These are phyloP conservation scores for Microcebus ravelobensis DNA, from an alignment of 2,113 vertebrate species.

Conservation along the genomic window DNA sequence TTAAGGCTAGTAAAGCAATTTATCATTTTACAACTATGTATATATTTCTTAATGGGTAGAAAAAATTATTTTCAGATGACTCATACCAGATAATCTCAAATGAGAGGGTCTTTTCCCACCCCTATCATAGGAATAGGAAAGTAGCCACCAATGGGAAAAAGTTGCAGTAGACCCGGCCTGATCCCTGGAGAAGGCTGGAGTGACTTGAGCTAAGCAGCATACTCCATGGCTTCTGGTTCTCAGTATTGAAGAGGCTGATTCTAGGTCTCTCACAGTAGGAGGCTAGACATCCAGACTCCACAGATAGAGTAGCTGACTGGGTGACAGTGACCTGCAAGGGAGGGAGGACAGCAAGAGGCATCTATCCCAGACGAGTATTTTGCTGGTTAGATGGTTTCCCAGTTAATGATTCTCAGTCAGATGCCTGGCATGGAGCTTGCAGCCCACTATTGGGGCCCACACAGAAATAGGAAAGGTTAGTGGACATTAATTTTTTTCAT, in stretches of 20 bases:
- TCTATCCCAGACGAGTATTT: not conserved
- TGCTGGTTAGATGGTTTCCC: not conserved
- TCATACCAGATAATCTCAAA: not conserved
- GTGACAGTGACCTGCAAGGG: not conserved
- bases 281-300: not conserved
- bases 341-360: not conserved
- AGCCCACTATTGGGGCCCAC: not conserved
- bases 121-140: not conserved
- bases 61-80: constrained; percentile 43
- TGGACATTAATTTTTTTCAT: not conserved
- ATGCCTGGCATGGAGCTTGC: not conserved
- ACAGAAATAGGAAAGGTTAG: not conserved
- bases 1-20: no score
- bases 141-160: not conserved
- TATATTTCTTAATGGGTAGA: constrained; percentile 13
- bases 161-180: not conserved
- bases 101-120: not conserved
- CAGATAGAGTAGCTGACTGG: not conserved
- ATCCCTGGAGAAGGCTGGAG: not conserved
- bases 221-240: not conserved
- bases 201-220: not conserved
- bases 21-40: constrained; percentile 18
- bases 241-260: not conserved
- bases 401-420: not conserved
- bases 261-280: not conserved